phyloP scores from a whole-genome alignment of 2,888 invertebrate genomes.

The Stenichneumon culpator region DNA sequence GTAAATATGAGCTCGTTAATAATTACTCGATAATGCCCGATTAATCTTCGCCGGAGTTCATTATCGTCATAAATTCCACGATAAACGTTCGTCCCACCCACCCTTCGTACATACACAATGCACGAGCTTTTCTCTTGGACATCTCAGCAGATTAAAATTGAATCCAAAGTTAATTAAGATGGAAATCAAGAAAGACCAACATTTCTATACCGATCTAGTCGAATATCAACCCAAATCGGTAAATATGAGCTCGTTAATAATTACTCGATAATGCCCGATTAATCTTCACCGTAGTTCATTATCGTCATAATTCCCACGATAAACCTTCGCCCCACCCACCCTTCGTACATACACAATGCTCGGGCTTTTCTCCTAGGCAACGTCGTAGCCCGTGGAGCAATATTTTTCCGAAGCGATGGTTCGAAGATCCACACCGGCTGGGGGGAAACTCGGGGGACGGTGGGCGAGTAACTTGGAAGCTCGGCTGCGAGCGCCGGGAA shows the following conservation, averaged over 20 bases:
- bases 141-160: no score
- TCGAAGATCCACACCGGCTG: conserved; percentile 10
- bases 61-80: conserved; percentile 37
- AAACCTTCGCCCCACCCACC: conserved; percentile 12
- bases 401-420: conserved; percentile 51
- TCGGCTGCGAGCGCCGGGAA: conserved; percentile 34
- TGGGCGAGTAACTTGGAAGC: conserved; percentile 38
- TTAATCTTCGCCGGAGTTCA: conserved; percentile 46
- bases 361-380: conserved; percentile 16
- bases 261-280: conserved; percentile 27
- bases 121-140: no score
- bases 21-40: conserved; percentile 19
- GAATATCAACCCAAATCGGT: conserved; percentile 5
- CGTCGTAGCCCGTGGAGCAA: conserved; percentile 40
- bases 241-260: not conserved
- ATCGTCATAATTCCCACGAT: conserved; percentile 30
- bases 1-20: not conserved
- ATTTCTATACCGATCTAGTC: not conserved
- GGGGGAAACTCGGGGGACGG: conserved; percentile 40
- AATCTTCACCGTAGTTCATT: conserved; percentile 49
- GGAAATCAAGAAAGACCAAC: not conserved
- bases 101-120: no score
- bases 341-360: conserved; percentile 27
- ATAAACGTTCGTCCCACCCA: conserved; percentile 43
- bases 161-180: not conserved